A percentile compares a stretch with the other conserved stretches of the same genome.
Conservation (phyloP, 2,888 invertebrate species). For the Hemithea aestivaria region DNA sequence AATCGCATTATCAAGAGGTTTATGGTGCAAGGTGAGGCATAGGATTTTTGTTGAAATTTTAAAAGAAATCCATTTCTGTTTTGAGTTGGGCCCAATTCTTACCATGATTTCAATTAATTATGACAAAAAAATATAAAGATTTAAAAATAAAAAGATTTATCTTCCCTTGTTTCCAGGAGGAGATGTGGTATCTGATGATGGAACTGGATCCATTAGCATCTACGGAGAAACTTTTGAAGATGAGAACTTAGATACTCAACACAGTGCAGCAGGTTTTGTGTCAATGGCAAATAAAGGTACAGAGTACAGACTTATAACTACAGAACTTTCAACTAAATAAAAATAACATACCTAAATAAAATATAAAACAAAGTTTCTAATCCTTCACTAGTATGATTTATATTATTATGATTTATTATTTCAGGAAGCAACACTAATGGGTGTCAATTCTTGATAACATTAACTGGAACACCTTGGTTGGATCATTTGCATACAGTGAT, state of each 20-base stretch:
- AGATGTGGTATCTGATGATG: slow-evolving; percentile 89
- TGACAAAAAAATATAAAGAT: no score
- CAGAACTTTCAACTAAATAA: no score
- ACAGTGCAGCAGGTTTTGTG: slow-evolving; percentile 89
- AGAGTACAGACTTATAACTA: no score
- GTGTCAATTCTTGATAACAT: slow-evolving; percentile 97
- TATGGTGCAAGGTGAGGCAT: slow-evolving; percentile 90
- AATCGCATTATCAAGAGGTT: slow-evolving; percentile 93
- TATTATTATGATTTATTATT: slow-evolving; percentile 20
- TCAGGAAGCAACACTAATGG: slow-evolving; percentile 93
- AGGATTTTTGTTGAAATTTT: no score
- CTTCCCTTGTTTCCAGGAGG: slow-evolving; percentile 89
- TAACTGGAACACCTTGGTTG: slow-evolving; percentile 91
- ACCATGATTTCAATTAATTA: no score
- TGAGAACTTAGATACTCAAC: slow-evolving; percentile 90
- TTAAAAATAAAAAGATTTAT: no score
- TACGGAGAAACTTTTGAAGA: slow-evolving; percentile 92
- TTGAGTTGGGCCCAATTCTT: background rate
- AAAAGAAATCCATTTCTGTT: no score
- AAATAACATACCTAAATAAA: no score
- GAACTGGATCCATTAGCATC: slow-evolving; percentile 90
- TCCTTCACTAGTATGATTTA: no score
- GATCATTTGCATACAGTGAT: slow-evolving; percentile 93
- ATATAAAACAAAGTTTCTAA: no score
- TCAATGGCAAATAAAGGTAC: slow-evolving; percentile 93